Percentiles rank a stretch among this genome's conserved stretches.
Evolutionary conservation across 2,797 vertebrate species (phyloP).

Genomic region (Gallirallus australis): DNA sequence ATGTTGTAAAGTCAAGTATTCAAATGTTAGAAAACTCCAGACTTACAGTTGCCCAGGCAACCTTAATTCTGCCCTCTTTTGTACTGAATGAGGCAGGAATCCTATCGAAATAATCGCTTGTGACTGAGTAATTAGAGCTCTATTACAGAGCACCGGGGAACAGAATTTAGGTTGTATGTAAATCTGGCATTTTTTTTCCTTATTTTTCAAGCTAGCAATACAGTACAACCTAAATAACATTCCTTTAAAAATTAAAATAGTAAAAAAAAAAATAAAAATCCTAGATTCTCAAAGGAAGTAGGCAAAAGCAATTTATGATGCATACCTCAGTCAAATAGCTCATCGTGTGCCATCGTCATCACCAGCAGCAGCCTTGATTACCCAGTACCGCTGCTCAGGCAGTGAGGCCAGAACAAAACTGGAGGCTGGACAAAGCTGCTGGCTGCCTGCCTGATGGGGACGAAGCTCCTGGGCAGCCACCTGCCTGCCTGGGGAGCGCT

Average conservation of each 20-base stretch:
- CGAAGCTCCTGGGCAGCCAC: background rate
- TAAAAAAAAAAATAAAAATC: background rate
- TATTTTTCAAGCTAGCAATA: background rate
- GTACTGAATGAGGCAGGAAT: conserved; percentile 54
- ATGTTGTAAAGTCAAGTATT: conserved; percentile 11
- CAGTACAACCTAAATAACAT: background rate
- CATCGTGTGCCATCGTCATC: background rate
- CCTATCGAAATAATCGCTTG: conserved; percentile 19
- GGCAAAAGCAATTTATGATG: background rate
- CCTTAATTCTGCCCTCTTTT: conserved; percentile 49
- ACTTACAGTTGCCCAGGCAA: conserved; percentile 58
- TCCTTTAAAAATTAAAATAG: background rate
- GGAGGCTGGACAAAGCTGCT: background rate
- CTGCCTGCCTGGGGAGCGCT: background rate
- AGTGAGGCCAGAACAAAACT: background rate
- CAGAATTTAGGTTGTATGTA: background rate
- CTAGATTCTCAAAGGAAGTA: background rate
- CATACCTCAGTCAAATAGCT: background rate
- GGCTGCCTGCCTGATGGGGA: background rate
- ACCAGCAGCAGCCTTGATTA: background rate
- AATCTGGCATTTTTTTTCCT: conserved; percentile 14
- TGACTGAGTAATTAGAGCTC: conserved; percentile 51
- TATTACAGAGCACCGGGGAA: conserved; percentile 23
- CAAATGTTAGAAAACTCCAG: conserved; percentile 47
- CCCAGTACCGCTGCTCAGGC: background rate